phyloP scores from a whole-genome alignment of 2,888 invertebrate species.

The Pristionchus entomophagus region DNA sequence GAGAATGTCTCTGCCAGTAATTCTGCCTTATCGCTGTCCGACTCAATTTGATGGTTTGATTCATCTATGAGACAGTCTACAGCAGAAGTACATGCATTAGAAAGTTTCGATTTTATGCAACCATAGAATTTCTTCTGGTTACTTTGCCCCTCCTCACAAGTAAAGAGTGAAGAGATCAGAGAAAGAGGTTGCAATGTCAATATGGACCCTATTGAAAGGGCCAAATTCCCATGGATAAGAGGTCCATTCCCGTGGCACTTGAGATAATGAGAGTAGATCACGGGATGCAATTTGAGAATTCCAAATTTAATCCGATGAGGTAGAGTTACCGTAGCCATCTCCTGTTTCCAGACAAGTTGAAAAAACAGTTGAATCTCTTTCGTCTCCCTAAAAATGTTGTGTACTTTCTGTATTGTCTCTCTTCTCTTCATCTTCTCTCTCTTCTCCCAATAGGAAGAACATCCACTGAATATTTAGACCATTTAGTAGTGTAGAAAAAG shows the following conservation, averaged over 20 bases:
- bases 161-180: not conserved
- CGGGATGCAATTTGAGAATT: conserved; percentile 4
- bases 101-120: too few species aligned
- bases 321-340: too few species aligned
- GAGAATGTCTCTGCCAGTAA: too few species aligned
- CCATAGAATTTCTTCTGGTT: too few species aligned
- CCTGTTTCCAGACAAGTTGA: not conserved
- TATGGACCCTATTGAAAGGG: not conserved
- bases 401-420: not conserved
- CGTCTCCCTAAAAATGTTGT: not conserved
- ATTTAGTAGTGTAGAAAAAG: conserved; percentile 6
- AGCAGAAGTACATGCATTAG: too few species aligned
- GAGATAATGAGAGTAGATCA: conserved; percentile 7
- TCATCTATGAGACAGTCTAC: too few species aligned
- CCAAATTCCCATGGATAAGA: conserved; percentile 32
- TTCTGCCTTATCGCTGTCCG: too few species aligned
- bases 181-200: not conserved
- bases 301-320: not conserved
- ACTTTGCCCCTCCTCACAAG: not conserved
- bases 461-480: not conserved
- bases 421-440: not conserved
- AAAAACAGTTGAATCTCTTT: not conserved
- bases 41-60: too few species aligned
- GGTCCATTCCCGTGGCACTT: conserved; percentile 4
- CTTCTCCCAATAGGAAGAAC: not conserved